A percentile compares a stretch with the other conserved stretches of the same genome.
phyloP scores from a whole-genome alignment of 1,140 invertebrate species.

The Zaprionus inermis region DNA sequence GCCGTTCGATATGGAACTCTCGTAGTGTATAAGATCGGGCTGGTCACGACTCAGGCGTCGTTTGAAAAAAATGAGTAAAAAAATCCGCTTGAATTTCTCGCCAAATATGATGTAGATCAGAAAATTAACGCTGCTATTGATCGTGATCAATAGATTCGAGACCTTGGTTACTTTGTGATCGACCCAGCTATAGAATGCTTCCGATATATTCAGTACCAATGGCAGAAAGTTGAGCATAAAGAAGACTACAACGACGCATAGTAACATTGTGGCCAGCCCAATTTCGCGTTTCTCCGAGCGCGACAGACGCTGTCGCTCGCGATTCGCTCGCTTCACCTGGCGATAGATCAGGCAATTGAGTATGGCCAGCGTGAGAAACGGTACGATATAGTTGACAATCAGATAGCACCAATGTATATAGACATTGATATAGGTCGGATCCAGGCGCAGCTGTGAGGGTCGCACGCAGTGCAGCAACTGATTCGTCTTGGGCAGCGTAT shows the following conservation, averaged over 20 bases:
- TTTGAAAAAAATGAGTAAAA: constrained; percentile 94
- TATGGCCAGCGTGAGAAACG: constrained; percentile 92
- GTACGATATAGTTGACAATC: constrained; percentile 95
- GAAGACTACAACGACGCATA: constrained; percentile 97
- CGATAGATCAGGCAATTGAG: constrained; percentile 96
- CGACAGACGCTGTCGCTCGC: constrained; percentile 91
- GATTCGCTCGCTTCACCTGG: constrained; percentile 92
- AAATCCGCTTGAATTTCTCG: constrained; percentile 96
- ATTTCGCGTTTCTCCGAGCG: constrained; percentile 93
- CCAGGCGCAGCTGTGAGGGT: constrained; percentile 89
- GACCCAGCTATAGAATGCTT: constrained; percentile 89
- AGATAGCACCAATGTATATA: constrained; percentile 97
- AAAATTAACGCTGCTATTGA: constrained; percentile 98
- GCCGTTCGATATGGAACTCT: constrained; percentile 91
- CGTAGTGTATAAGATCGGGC: constrained; percentile 90
- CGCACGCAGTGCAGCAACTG: constrained; percentile 88
- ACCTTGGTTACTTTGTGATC: constrained; percentile 92
- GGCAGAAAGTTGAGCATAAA: constrained; percentile 97
- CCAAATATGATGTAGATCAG: constrained; percentile 99
- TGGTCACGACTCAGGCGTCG: constrained; percentile 87
- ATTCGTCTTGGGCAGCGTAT: constrained; percentile 47
- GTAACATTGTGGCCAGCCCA: constrained; percentile 95
- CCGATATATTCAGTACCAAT: constrained; percentile 94
- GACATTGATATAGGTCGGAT: constrained; percentile 91
- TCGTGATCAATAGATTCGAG: constrained; percentile 96